These are phyloP conservation scores for Megaustenia siamemsis DNA, from an alignment of 2,888 invertebrate genomes.

Conservation along the genomic window DNA sequence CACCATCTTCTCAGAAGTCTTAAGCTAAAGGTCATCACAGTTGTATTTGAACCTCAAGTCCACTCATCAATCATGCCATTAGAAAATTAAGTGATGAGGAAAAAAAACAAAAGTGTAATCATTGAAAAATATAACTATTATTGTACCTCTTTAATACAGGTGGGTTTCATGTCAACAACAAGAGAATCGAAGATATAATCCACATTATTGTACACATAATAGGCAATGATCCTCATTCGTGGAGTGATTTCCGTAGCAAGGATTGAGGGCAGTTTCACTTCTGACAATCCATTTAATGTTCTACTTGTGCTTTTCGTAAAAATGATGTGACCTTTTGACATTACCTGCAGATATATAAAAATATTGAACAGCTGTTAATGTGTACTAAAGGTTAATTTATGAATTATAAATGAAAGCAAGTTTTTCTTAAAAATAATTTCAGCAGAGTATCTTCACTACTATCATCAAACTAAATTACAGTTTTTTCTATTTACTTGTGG, in stretches of 20 bases:
- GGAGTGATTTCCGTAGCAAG: conserved; percentile 34
- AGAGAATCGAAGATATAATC: conserved; percentile 59
- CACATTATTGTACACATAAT: conserved; percentile 12
- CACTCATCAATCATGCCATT: no score
- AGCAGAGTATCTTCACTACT: no score
- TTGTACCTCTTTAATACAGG: conserved; percentile 58
- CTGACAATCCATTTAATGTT: neutral
- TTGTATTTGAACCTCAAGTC: no score
- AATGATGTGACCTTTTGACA: neutral
- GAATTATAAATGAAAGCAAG: no score
- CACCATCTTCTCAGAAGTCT: no score
- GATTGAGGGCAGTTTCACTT: conserved; percentile 21
- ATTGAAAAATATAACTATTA: neutral
- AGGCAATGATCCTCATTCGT: conserved; percentile 50
- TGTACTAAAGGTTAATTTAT: no score
- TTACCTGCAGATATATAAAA: neutral
- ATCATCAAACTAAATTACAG: no score
- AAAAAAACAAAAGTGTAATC: neutral
- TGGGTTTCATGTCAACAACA: conserved; percentile 53
- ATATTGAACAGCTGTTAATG: no score
- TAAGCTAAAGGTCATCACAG: no score
- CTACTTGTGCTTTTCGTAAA: neutral
- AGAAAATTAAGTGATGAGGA: no score
- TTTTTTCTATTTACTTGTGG: no score
- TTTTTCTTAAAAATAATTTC: no score